Conservation (phyloP, 2,797 vertebrate genomes). For the Pogonophryne albipinna region DNA sequence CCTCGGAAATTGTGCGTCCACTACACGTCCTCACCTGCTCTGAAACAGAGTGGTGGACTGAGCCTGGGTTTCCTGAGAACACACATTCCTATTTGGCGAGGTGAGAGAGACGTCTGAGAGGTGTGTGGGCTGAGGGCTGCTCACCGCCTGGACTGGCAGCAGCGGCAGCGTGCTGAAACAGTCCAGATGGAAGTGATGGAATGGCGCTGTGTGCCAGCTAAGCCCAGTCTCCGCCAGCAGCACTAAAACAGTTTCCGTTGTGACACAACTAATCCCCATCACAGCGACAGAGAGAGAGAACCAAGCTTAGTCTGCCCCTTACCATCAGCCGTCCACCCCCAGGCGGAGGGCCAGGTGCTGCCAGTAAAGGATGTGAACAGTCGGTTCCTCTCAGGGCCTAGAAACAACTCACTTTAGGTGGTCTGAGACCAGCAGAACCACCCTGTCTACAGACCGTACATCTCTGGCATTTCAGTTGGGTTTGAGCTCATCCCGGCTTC, state of each 20-base stretch:
- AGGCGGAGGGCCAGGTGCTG: conserved; percentile 70
- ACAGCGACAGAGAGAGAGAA: conserved; percentile 67
- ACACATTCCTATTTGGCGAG: conserved; percentile 81
- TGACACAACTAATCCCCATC: conserved; percentile 85
- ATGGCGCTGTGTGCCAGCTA: conserved; percentile 78
- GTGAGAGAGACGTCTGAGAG: conserved; percentile 74
- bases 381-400: conserved; percentile 60
- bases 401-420: conserved; percentile 72
- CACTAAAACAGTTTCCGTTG: conserved; percentile 85
- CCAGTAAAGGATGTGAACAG: conserved; percentile 74
- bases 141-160: conserved; percentile 58
- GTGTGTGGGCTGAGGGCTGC: conserved; percentile 70
- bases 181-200: conserved; percentile 81
- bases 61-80: conserved; percentile 81
- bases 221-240: conserved; percentile 71
- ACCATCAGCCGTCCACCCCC: conserved; percentile 63
- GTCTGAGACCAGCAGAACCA: conserved; percentile 55
- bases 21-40: conserved; percentile 82
- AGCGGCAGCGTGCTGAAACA: conserved; percentile 65
- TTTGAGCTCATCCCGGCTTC: conserved; percentile 23
- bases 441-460: conserved; percentile 41
- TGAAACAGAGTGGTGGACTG: conserved; percentile 71
- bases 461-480: conserved; percentile 25
- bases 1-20: conserved; percentile 76
- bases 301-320: conserved; percentile 59